phyloP scores from a whole-genome alignment of 2,113 vertebrate species.

The Apistogramma diplotaenia region DNA sequence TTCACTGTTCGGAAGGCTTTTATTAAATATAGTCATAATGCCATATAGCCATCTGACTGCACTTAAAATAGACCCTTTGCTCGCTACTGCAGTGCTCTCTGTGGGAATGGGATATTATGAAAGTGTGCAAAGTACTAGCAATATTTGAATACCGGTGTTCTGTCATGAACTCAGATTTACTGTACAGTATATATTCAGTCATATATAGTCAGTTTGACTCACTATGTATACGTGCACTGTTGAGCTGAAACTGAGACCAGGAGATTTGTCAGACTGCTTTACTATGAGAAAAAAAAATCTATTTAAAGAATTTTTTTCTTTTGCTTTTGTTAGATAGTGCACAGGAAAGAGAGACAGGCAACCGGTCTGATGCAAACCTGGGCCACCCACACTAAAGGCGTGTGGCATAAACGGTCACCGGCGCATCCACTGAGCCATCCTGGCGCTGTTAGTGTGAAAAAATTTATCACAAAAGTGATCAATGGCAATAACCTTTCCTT shows the following conservation, averaged over 20 bases:
- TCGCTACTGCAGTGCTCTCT: slow-evolving; percentile 55
- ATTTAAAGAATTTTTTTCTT: too few relatives aligned
- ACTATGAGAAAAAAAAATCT: not conserved
- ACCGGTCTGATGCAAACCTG: too few relatives aligned
- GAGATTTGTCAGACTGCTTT: not conserved
- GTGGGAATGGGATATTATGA: slow-evolving; percentile 61
- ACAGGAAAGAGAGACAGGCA: too few relatives aligned
- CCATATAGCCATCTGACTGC: slow-evolving; percentile 65
- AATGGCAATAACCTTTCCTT: not conserved
- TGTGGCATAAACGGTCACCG: too few relatives aligned
- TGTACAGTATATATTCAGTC: slow-evolving; percentile 1
- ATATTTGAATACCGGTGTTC: slow-evolving; percentile 48
- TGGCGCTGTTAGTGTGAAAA: not conserved
- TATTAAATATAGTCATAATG: slow-evolving; percentile 70
- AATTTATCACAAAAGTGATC: not conserved
- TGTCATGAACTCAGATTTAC: slow-evolving; percentile 9
- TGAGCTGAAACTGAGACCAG: not conserved
- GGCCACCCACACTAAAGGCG: too few relatives aligned
- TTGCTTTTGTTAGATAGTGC: too few relatives aligned
- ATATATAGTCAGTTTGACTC: slow-evolving; percentile 9
- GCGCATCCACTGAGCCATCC: too few relatives aligned
- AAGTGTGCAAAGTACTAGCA: slow-evolving; percentile 29
- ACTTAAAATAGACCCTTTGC: slow-evolving; percentile 68
- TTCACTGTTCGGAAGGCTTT: slow-evolving; percentile 64
- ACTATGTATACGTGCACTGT: not conserved